Conservation (phyloP, 2,797 vertebrate genomes). For the Oryzias sinensis region DNA sequence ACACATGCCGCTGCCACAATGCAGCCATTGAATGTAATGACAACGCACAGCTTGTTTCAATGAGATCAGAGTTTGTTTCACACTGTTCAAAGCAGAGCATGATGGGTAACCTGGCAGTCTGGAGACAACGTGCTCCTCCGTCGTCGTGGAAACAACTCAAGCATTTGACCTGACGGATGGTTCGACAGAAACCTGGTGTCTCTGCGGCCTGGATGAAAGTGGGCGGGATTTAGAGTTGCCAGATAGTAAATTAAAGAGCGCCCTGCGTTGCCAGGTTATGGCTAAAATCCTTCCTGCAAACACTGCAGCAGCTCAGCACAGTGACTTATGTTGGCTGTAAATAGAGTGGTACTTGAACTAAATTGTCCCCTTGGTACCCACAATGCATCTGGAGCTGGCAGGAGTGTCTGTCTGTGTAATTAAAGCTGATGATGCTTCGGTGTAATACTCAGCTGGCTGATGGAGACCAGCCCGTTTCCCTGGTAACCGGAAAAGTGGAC, state of each 20-base stretch:
- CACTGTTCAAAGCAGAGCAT: slow-evolving; percentile 43
- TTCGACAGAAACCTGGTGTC: slow-evolving; percentile 6
- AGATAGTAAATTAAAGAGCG: slow-evolving; percentile 58
- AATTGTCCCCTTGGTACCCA: slow-evolving; percentile 63
- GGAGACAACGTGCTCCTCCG: slow-evolving; percentile 29
- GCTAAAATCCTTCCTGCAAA: slow-evolving; percentile 56
- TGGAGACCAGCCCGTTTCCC: slow-evolving; percentile 23
- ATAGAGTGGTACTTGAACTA: slow-evolving; percentile 54
- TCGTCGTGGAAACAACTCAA: slow-evolving; percentile 32
- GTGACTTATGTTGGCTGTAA: slow-evolving; percentile 45
- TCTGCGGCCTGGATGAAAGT: slow-evolving; percentile 10
- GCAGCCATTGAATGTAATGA: slow-evolving; percentile 54
- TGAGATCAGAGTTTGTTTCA: slow-evolving; percentile 52
- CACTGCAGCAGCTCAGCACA: slow-evolving; percentile 58
- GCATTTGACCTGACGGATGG: slow-evolving; percentile 37
- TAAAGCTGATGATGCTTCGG: slow-evolving; percentile 38
- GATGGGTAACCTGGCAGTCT: slow-evolving; percentile 45
- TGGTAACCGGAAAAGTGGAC: slow-evolving; percentile 23
- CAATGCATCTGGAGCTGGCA: slow-evolving; percentile 69
- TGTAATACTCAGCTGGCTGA: slow-evolving; percentile 35
- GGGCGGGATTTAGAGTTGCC: slow-evolving; percentile 43
- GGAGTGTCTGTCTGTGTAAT: slow-evolving; percentile 45
- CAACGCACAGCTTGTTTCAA: slow-evolving; percentile 53
- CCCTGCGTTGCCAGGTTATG: slow-evolving; percentile 61
- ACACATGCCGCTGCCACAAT: slow-evolving; percentile 40